A percentile compares a stretch with the other conserved stretches of the same genome.
These are phyloP conservation scores for Phragmatobia fuliginosa DNA, from an alignment of 2,888 invertebrate genomes.

Conservation along the genomic window DNA sequence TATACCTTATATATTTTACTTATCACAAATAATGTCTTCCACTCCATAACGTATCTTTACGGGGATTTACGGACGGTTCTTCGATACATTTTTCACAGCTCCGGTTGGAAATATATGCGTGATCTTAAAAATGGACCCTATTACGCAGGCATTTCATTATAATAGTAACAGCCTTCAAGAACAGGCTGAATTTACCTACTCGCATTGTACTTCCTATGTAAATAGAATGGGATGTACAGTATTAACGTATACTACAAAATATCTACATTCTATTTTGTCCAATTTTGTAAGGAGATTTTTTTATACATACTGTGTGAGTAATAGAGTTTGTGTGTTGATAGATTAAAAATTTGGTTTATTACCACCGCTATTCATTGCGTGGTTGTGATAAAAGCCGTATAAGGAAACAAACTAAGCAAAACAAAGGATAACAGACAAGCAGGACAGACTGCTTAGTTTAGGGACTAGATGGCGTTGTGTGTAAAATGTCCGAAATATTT, in stretches of 20 bases:
- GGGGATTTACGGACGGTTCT: neutral
- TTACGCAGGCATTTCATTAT: slow-evolving; percentile 12
- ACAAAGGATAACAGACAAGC: too few relatives aligned
- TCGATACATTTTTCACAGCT: slow-evolving; percentile 5
- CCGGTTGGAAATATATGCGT: slow-evolving; percentile 1
- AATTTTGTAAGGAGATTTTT: too few relatives aligned
- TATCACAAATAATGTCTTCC: neutral
- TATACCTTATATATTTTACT: neutral
- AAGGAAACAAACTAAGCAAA: too few relatives aligned
- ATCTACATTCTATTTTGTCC: neutral
- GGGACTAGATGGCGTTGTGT: too few relatives aligned
- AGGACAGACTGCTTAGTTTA: too few relatives aligned
- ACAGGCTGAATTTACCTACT: neutral
- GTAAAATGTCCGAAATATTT: too few relatives aligned
- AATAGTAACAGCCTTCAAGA: slow-evolving; percentile 7
- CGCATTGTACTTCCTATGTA: neutral
- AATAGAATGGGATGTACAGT: neutral
- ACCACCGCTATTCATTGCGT: too few relatives aligned
- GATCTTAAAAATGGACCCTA: slow-evolving; percentile 11
- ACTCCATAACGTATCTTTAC: neutral
- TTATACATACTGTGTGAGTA: too few relatives aligned
- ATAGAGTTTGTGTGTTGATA: too few relatives aligned
- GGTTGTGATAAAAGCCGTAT: too few relatives aligned
- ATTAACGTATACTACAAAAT: neutral
- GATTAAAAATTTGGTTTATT: too few relatives aligned